Percentiles rank a stretch among this genome's conserved stretches.
phyloP scores from a whole-genome alignment of 2,113 vertebrate genomes.

The Sinosuthora webbiana region DNA sequence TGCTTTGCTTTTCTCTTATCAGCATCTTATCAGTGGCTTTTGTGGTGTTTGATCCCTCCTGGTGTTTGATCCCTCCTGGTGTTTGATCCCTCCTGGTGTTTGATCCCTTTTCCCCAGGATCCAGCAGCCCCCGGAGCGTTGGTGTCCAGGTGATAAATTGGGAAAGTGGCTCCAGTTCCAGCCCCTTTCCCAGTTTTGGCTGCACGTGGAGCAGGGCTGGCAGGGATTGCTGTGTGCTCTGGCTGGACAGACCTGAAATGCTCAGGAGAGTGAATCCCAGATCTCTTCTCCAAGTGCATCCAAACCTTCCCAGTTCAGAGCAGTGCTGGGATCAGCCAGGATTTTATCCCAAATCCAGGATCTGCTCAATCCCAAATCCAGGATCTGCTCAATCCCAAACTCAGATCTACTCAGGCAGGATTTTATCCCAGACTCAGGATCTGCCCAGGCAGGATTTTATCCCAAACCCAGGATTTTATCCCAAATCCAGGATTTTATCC shows the following conservation, averaged over 20 bases:
- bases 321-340: background rate
- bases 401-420: background rate
- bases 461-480: background rate
- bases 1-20: background rate
- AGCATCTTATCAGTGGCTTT: background rate
- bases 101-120: background rate
- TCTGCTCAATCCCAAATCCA: background rate
- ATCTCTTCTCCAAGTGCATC: background rate
- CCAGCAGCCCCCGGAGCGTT: background rate
- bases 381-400: background rate
- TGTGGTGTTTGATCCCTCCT: background rate
- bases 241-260: background rate
- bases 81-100: background rate
- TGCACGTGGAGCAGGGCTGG: background rate
- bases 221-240: accelerated
- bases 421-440: background rate
- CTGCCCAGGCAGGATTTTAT: background rate
- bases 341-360: no score
- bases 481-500: background rate
- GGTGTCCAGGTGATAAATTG: background rate
- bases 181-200: background rate
- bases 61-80: background rate
- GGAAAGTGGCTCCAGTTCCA: background rate
- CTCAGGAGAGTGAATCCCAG: background rate
- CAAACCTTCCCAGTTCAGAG: accelerated